Evolutionary conservation across 2,888 invertebrate species (phyloP).

Genomic region (Idaea biselata): DNA sequence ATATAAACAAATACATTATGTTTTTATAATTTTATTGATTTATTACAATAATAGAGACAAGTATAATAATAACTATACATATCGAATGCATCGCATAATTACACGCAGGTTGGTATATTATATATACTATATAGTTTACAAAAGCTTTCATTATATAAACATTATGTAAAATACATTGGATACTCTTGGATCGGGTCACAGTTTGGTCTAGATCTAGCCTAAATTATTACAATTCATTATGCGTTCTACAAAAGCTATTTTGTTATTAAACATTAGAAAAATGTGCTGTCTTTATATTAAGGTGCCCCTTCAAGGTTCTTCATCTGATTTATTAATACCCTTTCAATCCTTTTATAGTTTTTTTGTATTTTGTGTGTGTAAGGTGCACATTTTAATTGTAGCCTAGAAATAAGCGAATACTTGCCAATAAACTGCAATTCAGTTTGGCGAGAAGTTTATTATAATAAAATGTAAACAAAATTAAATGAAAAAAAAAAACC

Average conservation of each 20-base stretch:
- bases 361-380: background rate
- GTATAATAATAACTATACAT: background rate
- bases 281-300: slow-evolving; percentile 4
- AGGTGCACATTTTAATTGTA: too few species aligned
- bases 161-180: slow-evolving; percentile 31
- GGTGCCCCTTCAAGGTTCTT: background rate
- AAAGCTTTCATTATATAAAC: slow-evolving; percentile 30
- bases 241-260: slow-evolving; percentile 28
- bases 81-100: background rate
- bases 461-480: background rate
- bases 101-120: background rate
- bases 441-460: too few species aligned
- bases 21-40: background rate
- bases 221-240: slow-evolving; percentile 44
- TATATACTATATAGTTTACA: slow-evolving; percentile 25
- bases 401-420: too few species aligned
- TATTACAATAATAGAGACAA: background rate
- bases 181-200: slow-evolving; percentile 45
- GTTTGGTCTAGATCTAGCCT: slow-evolving; percentile 66
- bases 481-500: too few species aligned
- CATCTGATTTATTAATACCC: background rate
- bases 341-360: background rate
- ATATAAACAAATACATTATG: background rate
- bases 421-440: too few species aligned
- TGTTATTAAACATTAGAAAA: slow-evolving; percentile 19